Percentiles rank a stretch among this genome's conserved stretches.
These are phyloP conservation scores for Nannoperca obscura DNA, from an alignment of 2,797 vertebrate species.

Conservation along the genomic window DNA sequence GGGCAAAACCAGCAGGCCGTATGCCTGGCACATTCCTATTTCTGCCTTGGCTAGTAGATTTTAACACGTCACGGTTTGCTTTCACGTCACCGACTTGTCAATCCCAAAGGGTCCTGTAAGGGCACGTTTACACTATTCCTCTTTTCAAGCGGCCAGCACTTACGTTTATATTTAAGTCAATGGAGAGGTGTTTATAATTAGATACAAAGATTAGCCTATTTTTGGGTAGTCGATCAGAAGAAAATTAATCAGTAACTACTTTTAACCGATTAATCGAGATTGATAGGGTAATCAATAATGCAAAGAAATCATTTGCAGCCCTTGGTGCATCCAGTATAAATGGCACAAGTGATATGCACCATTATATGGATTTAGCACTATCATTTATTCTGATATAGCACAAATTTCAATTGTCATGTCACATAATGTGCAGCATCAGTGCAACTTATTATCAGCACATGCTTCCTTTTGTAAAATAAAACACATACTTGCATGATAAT, in stretches of 20 bases:
- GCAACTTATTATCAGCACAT: background rate
- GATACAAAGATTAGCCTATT: background rate
- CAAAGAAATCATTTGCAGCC: background rate
- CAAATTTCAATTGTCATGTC: background rate
- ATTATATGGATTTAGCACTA: background rate
- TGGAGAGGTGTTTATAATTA: background rate
- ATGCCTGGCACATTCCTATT: constrained; percentile 7
- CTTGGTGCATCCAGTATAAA: background rate
- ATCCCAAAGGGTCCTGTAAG: background rate
- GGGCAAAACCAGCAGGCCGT: constrained; percentile 1
- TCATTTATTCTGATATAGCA: background rate
- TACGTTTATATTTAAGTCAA: constrained; percentile 12
- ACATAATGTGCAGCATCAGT: background rate
- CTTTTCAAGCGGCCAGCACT: constrained; percentile 10
- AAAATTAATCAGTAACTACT: background rate
- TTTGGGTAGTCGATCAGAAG: no score
- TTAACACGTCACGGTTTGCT: constrained; percentile 37
- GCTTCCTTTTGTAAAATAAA: background rate
- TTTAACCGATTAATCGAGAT: no score
- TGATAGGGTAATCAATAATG: background rate
- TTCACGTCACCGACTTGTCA: constrained; percentile 14
- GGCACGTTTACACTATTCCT: constrained; percentile 5
- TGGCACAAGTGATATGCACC: background rate
- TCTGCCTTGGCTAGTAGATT: constrained; percentile 33
- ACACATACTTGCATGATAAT: background rate